Base-by-base conservation (phyloP, 2,113 vertebrate genomes). In the Origma solitaria region DNA sequence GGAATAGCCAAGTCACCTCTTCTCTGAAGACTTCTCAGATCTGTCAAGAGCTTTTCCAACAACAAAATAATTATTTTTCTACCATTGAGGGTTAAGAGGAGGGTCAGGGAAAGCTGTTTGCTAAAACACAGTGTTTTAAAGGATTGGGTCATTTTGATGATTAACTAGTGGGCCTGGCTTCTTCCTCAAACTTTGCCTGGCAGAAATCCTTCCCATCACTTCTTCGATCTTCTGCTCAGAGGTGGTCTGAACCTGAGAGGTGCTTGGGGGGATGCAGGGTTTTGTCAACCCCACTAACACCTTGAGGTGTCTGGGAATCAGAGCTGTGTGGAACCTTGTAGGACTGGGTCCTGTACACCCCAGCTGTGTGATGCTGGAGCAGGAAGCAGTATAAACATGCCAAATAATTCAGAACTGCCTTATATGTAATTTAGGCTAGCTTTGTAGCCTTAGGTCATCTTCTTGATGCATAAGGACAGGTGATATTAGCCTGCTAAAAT, bases 401-500 rank as follows among this genome's bases (percentile, higher is more conserved):
- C 80, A 50, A 69, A 60, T 49, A 38, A 81, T 4, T 12, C 64
- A 86, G 17, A 82, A 38, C 16, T 76, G 53, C 1, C 1, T 37
- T 30, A 42, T n/a, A 9, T 1, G 7, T 54, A 28, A 64, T 82
- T 84, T 47, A 85, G 61, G 33, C 11, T 38, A 78, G 35, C 15
- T 83, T 84, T 38, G 19, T 66, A 78, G 56, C 56, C 38, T 66
- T 58, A 42, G 35, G 64, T 95, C 47, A 94, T 15, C 53, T 87
- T 89, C 65, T 18, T 56, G 70, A 35, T 85, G 25, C 21, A 56
- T 47, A 82, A 90, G 21, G 61, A 65, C 45, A 79, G 24, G 17
- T 30, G 68, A 54, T 76, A 49, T 54, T 72, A 91, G 17, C n/a
- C 64, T 69, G 37, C 6, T 49, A 45, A 58, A 80, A 65, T 49